Evolutionary conservation across 2,888 invertebrate genomes (phyloP).

Genomic region (Apamea anceps): DNA sequence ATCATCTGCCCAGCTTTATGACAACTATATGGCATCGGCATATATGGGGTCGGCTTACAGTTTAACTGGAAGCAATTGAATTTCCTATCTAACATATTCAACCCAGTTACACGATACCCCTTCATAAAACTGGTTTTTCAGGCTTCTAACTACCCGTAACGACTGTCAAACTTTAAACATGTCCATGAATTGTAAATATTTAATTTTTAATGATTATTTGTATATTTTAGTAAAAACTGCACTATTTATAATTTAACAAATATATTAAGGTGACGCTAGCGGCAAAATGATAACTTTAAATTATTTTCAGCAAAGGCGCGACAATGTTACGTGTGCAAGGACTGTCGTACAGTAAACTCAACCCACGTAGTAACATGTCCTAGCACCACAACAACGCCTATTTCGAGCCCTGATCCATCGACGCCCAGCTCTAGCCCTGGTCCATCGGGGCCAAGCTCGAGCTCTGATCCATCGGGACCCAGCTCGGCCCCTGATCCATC

Average conservation of each 20-base stretch:
- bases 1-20: neutral
- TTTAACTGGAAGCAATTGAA: neutral
- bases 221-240: neutral
- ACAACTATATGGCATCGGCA: too few species aligned
- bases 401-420: neutral
- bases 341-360: slow-evolving; percentile 70
- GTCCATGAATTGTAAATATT: neutral
- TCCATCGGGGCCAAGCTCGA: too few species aligned
- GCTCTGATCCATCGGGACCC: too few species aligned
- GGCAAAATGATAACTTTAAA: neutral
- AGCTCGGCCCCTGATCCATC: too few species aligned
- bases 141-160: neutral
- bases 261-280: neutral
- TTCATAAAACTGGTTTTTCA: neutral
- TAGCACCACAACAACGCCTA: neutral
- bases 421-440: neutral
- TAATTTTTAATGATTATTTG: neutral
- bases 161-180: neutral
- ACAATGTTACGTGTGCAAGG: slow-evolving; percentile 77
- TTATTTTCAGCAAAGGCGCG: slow-evolving; percentile 71
- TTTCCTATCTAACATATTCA: neutral
- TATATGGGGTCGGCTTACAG: neutral
- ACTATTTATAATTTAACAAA: neutral
- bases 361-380: slow-evolving; percentile 70
- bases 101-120: neutral